Conservation (phyloP, 1,140 invertebrate genomes). For the Anthonomus grandis region DNA sequence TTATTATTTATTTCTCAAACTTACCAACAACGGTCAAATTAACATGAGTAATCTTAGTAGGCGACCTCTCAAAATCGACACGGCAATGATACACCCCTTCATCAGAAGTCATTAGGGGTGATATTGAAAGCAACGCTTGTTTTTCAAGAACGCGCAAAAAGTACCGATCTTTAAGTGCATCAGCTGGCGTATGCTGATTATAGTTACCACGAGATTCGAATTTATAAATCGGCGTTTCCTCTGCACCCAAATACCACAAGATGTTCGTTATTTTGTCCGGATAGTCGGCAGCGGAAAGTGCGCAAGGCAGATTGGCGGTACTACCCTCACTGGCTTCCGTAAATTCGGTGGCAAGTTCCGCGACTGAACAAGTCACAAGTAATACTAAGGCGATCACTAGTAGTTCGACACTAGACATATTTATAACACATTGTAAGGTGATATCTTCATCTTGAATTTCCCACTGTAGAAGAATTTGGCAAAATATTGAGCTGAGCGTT, state of each 20-base stretch:
- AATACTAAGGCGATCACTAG: slow-evolving; percentile 38
- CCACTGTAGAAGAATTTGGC: too few species aligned
- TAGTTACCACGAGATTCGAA: slow-evolving; percentile 39
- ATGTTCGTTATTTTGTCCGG: slow-evolving; percentile 57
- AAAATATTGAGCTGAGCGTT: too few species aligned
- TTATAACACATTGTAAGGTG: slow-evolving; percentile 42
- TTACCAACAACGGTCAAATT: slow-evolving; percentile 74
- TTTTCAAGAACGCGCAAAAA: slow-evolving; percentile 51
- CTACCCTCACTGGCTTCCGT: slow-evolving; percentile 63
- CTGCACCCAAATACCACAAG: slow-evolving; percentile 41
- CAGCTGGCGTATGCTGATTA: slow-evolving; percentile 47
- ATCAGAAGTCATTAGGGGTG: slow-evolving; percentile 56
- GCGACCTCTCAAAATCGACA: slow-evolving; percentile 69
- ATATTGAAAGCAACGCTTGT: slow-evolving; percentile 55
- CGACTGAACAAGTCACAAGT: slow-evolving; percentile 39
- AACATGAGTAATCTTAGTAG: slow-evolving; percentile 68
- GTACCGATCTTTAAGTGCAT: slow-evolving; percentile 51
- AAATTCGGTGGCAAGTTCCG: slow-evolving; percentile 41
- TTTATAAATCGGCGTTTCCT: slow-evolving; percentile 43
- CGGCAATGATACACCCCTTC: slow-evolving; percentile 69
- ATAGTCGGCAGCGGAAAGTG: slow-evolving; percentile 54
- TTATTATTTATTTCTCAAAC: slow-evolving; percentile 44
- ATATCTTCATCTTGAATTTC: too few species aligned
- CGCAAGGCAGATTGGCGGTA: slow-evolving; percentile 62
- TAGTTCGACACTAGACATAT: slow-evolving; percentile 35